A percentile compares a stretch with the other conserved stretches of the same genome.
phyloP scores from a whole-genome alignment of 2,888 invertebrate genomes.

The Tachina fera region DNA sequence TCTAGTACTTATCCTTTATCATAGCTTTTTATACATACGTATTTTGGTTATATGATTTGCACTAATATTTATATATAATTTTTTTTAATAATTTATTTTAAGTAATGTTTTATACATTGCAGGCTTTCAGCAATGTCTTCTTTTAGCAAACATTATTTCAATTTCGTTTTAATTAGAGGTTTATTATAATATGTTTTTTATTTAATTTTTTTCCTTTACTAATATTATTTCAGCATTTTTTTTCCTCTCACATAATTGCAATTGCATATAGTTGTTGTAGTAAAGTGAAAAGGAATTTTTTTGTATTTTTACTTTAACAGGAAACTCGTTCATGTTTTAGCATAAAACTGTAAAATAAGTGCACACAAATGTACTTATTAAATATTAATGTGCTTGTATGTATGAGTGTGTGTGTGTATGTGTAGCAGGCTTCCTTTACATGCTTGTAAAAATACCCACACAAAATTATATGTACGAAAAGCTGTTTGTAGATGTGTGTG shows the following conservation, averaged over 20 bases:
- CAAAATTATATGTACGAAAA: neutral
- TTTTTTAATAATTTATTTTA: neutral
- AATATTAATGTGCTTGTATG: neutral
- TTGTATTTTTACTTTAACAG: constrained; percentile 54
- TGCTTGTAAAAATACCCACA: constrained; percentile 37
- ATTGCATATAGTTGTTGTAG: constrained; percentile 29
- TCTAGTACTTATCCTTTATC: neutral
- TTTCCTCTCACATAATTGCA: constrained; percentile 25
- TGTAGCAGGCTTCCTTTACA: constrained; percentile 51
- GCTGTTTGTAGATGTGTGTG: neutral
- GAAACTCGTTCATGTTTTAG: constrained; percentile 68
- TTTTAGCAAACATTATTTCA: constrained; percentile 13
- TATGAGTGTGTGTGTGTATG: neutral
- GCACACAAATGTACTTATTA: neutral
- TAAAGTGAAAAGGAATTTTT: constrained; percentile 27
- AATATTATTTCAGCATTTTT: constrained; percentile 52
- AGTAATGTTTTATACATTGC: neutral
- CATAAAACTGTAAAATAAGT: constrained; percentile 41
- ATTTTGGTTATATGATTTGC: neutral
- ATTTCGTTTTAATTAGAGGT: constrained; percentile 43
- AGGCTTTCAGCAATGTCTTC: neutral
- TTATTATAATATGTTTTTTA: constrained; percentile 44
- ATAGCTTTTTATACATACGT: neutral
- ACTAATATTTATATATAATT: neutral
- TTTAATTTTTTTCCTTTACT: constrained; percentile 18